A percentile compares a stretch with the other conserved stretches of the same genome.
These are phyloP conservation scores for Sciurus niger DNA, from an alignment of 2,113 vertebrate genomes.

Conservation along the genomic window DNA sequence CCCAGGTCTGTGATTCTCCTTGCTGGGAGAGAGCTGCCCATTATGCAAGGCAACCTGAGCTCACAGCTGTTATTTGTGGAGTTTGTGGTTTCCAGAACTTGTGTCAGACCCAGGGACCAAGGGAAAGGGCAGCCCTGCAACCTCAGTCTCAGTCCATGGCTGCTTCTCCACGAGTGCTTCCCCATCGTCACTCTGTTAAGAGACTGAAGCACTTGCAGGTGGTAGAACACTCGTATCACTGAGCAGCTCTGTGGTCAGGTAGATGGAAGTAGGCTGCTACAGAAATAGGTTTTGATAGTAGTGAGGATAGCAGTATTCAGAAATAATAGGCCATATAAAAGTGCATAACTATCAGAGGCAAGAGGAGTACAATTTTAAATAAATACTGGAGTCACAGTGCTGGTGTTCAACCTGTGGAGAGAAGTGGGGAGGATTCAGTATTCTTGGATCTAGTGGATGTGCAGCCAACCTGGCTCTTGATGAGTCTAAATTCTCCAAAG, in stretches of 20 bases:
- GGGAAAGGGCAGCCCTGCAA: too few relatives aligned
- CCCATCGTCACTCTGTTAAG: background rate
- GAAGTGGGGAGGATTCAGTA: background rate
- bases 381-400: background rate
- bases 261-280: background rate
- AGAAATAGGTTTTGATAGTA: too few relatives aligned
- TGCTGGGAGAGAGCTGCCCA: accelerated
- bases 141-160: accelerated
- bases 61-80: background rate
- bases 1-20: background rate
- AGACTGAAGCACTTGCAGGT: too few relatives aligned
- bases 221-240: too few relatives aligned
- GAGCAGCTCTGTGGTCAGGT: background rate
- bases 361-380: background rate
- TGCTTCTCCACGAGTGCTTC: background rate
- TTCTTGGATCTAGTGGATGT: too few relatives aligned
- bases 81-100: background rate
- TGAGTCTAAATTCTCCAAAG: too few relatives aligned
- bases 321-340: background rate
- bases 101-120: background rate
- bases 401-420: background rate
- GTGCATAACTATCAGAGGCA: background rate
- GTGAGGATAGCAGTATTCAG: too few relatives aligned
- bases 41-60: constrained; percentile 39
- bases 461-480: too few relatives aligned